Conservation (phyloP, 2,113 vertebrate species). For the Tragelaphus scriptus region DNA sequence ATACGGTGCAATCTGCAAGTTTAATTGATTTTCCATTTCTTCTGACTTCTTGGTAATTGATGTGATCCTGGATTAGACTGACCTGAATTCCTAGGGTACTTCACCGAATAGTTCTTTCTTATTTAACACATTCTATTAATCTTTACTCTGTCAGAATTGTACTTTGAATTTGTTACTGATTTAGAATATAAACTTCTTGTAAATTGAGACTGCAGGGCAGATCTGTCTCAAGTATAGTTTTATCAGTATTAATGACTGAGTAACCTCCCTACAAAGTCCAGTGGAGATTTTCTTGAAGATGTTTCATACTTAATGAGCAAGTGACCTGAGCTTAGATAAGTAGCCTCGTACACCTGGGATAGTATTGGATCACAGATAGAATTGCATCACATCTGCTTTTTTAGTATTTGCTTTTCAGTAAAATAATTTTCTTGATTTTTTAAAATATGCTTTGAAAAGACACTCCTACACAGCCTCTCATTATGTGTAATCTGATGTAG, state of each 20-base stretch:
- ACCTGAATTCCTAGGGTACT: background rate
- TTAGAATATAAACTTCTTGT: background rate
- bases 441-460: background rate
- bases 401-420: background rate
- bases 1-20: background rate
- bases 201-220: background rate
- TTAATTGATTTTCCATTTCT: conserved; percentile 40
- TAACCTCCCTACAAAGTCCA: background rate
- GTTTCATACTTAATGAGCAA: background rate
- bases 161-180: background rate
- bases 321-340: background rate
- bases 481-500: background rate
- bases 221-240: background rate
- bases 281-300: background rate
- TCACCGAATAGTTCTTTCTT: background rate
- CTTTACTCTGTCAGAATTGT: background rate
- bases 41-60: conserved; percentile 30
- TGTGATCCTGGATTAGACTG: background rate
- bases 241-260: background rate
- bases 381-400: background rate
- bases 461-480: background rate
- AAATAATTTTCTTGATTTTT: conserved; percentile 5
- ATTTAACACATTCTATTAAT: background rate
- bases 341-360: background rate
- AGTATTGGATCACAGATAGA: background rate